Evolutionary conservation across 1,140 invertebrate genomes (phyloP).

Genomic region (Cylas formicarius): DNA sequence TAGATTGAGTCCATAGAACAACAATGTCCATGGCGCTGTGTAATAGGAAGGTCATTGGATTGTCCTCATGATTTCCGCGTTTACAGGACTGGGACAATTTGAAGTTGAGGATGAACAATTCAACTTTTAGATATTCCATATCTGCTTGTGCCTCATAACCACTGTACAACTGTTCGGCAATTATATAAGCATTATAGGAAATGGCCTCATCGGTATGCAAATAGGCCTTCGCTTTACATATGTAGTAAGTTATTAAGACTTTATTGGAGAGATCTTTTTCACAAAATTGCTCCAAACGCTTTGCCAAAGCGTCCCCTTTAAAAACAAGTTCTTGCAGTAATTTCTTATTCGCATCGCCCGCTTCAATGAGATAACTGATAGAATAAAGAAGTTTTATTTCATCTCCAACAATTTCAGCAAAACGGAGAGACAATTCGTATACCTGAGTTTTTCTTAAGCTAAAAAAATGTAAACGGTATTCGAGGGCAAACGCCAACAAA

Average conservation of each 20-base stretch:
- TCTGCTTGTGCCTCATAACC: slow-evolving; percentile 1
- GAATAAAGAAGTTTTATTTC: slow-evolving; percentile 5
- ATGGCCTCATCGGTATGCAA: slow-evolving; percentile 6
- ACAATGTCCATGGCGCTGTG: slow-evolving; percentile 12
- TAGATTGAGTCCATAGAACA: too few species aligned
- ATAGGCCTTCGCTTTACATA: slow-evolving; percentile 19
- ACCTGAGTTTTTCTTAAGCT: slow-evolving; percentile 8
- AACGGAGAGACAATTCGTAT: slow-evolving; percentile 13
- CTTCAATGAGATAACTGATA: slow-evolving; percentile 17
- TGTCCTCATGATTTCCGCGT: slow-evolving; percentile 9
- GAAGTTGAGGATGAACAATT: slow-evolving; percentile 13
- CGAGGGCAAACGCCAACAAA: too few species aligned
- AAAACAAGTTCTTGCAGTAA: not conserved
- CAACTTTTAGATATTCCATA: slow-evolving; percentile 5
- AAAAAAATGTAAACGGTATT: slow-evolving; percentile 13
- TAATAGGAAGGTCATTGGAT: slow-evolving; percentile 15
- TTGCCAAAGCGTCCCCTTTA: slow-evolving; percentile 1
- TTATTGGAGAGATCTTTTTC: slow-evolving; percentile 8
- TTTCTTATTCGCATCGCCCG: slow-evolving; percentile 1
- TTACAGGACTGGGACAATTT: slow-evolving; percentile 18
- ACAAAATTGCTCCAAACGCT: slow-evolving; percentile 5
- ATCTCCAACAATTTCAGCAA: slow-evolving; percentile 4
- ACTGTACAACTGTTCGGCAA: not conserved
- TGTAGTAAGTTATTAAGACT: slow-evolving; percentile 12
- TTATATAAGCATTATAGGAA: slow-evolving; percentile 14